phyloP scores from a whole-genome alignment of 1,140 invertebrate species.

The Drosophila watanabei region DNA sequence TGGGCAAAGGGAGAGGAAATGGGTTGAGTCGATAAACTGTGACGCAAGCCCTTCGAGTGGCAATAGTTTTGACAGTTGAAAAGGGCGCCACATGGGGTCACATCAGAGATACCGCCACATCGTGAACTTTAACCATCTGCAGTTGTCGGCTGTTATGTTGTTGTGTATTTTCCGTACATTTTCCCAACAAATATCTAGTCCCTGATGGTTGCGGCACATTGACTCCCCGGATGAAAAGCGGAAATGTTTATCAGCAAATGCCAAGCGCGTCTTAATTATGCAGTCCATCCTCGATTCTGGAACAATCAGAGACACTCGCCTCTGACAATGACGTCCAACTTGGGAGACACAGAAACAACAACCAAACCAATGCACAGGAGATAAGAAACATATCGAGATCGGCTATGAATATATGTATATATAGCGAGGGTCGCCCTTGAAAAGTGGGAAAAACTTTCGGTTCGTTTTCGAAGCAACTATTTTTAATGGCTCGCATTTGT shows the following conservation, averaged over 20 bases:
- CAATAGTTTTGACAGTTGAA: slow-evolving; percentile 53
- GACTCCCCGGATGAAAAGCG: slow-evolving; percentile 30
- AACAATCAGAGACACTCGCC: slow-evolving; percentile 31
- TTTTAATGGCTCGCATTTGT: slow-evolving; percentile 48
- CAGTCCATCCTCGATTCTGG: slow-evolving; percentile 21
- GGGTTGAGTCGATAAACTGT: slow-evolving; percentile 46
- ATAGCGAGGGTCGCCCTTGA: slow-evolving; percentile 37
- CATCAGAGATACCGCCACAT: slow-evolving; percentile 26
- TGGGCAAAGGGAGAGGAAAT: slow-evolving; percentile 1
- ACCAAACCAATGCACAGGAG: slow-evolving; percentile 19
- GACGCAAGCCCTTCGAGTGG: slow-evolving; percentile 59
- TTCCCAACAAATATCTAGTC: background rate
- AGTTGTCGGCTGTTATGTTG: slow-evolving; percentile 21
- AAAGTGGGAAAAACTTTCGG: slow-evolving; percentile 19
- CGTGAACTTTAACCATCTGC: slow-evolving; percentile 34
- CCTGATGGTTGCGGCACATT: slow-evolving; percentile 18
- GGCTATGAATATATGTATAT: slow-evolving; percentile 14
- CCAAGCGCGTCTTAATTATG: slow-evolving; percentile 41
- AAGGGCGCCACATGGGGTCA: slow-evolving; percentile 49
- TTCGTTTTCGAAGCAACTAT: slow-evolving; percentile 26
- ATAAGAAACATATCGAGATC: slow-evolving; percentile 36
- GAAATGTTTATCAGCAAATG: slow-evolving; percentile 49
- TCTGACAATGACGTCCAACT: slow-evolving; percentile 14
- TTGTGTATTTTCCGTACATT: slow-evolving; percentile 1
- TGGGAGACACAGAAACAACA: slow-evolving; percentile 15